Evolutionary conservation across 2,797 vertebrate genomes (phyloP).

Genomic region (Echeneis naucrates): DNA sequence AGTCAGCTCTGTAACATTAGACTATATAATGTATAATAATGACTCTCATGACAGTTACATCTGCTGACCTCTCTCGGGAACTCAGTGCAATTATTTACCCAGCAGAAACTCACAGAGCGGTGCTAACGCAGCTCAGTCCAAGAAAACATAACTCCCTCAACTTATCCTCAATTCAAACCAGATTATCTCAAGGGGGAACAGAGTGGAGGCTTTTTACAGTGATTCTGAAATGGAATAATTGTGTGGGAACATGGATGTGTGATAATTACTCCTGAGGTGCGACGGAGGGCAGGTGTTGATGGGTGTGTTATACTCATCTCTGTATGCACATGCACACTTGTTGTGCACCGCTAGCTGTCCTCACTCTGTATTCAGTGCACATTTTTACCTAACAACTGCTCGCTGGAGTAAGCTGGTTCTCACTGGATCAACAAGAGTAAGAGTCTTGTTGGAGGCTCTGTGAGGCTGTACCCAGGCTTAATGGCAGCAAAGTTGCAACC

Average conservation of each 20-base stretch:
- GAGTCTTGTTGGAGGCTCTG: conserved; percentile 13
- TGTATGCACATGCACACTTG: background rate
- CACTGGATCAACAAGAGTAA: conserved; percentile 15
- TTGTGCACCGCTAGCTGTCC: background rate
- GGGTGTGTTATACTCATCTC: background rate
- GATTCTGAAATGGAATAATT: conserved; percentile 45
- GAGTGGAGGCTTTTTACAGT: conserved; percentile 7
- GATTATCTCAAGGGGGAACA: conserved; percentile 27
- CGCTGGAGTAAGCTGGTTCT: conserved; percentile 45
- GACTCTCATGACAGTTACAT: conserved; percentile 71
- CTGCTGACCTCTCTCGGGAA: conserved; percentile 74
- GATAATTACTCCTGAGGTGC: conserved; percentile 40
- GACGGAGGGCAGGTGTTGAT: conserved; percentile 23
- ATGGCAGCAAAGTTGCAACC: background rate
- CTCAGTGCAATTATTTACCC: conserved; percentile 74
- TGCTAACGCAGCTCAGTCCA: conserved; percentile 64
- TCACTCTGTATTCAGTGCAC: conserved; percentile 38
- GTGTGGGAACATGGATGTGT: conserved; percentile 26
- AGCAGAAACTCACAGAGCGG: conserved; percentile 69
- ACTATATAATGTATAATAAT: conserved; percentile 75
- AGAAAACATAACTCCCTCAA: conserved; percentile 58
- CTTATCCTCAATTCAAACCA: conserved; percentile 64
- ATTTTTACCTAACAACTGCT: conserved; percentile 26
- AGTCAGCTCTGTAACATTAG: conserved; percentile 69
- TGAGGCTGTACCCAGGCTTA: conserved; percentile 4